phyloP scores from a whole-genome alignment of 2,888 invertebrate species.

The Rhogogaster chlorosoma region DNA sequence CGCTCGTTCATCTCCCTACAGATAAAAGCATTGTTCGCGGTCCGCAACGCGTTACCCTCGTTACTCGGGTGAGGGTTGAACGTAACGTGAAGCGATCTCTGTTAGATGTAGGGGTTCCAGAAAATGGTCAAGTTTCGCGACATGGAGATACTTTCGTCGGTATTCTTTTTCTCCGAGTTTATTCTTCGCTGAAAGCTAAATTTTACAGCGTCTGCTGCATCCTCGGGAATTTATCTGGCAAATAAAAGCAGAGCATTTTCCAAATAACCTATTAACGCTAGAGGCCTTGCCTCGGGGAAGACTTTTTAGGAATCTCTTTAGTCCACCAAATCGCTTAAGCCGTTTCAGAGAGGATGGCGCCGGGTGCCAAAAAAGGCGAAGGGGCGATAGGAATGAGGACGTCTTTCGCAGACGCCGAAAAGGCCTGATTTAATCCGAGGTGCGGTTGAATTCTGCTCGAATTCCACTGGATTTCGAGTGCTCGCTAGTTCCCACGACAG shows the following conservation, averaged over 20 bases:
- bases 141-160: neutral
- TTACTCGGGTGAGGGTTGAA: neutral
- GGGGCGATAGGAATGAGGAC: conserved; percentile 36
- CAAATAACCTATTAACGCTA: conserved; percentile 42
- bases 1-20: conserved; percentile 38
- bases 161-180: neutral
- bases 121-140: neutral
- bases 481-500: conserved; percentile 32
- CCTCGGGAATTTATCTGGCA: neutral
- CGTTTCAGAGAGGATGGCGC: conserved; percentile 38
- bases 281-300: conserved; percentile 6
- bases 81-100: neutral
- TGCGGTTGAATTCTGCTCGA: conserved; percentile 43
- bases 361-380: conserved; percentile 17
- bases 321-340: conserved; percentile 46
- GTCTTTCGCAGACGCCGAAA: conserved; percentile 43
- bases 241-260: conserved; percentile 10
- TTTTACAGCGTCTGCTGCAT: neutral
- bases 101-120: neutral
- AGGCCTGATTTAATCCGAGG: conserved; percentile 44
- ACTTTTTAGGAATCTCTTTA: conserved; percentile 35
- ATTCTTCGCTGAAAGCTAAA: neutral
- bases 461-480: conserved; percentile 42
- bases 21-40: conserved; percentile 45
- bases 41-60: conserved; percentile 13